phyloP scores from a whole-genome alignment of 2,888 invertebrate genomes.

The Allophyes oxyacanthae region DNA sequence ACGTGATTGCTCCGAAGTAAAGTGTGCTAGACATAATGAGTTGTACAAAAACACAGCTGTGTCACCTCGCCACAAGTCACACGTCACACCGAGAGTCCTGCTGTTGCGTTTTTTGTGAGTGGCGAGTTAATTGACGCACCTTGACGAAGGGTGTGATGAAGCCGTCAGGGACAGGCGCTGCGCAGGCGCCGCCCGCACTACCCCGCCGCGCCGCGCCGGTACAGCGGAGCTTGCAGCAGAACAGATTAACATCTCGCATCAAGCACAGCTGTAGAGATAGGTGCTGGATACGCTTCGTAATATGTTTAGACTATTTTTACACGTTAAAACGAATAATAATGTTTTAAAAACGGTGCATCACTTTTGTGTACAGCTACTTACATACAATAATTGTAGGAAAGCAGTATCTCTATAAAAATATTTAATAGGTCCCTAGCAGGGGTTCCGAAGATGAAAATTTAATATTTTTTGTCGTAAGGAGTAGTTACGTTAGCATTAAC shows the following conservation, averaged over 20 bases:
- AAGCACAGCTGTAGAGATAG: background rate
- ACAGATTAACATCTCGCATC: conserved; percentile 6
- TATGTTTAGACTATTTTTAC: no score
- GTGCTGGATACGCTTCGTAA: conserved; percentile 10
- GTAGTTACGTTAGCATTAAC: no score
- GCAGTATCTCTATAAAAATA: no score
- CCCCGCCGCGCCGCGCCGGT: background rate
- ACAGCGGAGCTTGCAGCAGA: no score
- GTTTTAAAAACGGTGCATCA: no score
- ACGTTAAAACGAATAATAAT: no score
- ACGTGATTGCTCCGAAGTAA: no score
- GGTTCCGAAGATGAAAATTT: no score
- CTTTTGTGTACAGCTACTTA: no score
- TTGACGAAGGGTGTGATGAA: conserved; percentile 10
- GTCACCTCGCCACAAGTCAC: background rate
- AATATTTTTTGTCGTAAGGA: no score
- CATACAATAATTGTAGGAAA: no score
- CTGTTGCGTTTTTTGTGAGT: conserved; percentile 7
- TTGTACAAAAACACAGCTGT: background rate
- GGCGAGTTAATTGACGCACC: conserved; percentile 10
- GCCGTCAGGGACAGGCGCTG: background rate
- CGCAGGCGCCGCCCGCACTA: conserved; percentile 5
- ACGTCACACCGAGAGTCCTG: conserved; percentile 1
- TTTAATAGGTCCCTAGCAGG: no score
- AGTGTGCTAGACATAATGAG: conserved; percentile 2